These are phyloP conservation scores for Oikopleura vanhoeffeni DNA, from an alignment of 23 tunicate species.

Conservation along the genomic window DNA sequence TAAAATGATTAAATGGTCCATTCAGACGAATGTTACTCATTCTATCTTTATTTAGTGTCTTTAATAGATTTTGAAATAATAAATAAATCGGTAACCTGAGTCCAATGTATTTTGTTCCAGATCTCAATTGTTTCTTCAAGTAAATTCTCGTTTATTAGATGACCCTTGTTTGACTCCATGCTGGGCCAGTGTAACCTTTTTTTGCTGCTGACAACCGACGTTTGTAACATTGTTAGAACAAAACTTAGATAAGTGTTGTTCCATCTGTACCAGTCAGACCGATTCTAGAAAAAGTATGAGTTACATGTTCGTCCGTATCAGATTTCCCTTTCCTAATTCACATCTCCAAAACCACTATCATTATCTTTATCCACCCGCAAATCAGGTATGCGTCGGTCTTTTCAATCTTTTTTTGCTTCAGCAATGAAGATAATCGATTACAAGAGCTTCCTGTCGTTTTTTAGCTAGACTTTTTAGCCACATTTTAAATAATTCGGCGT, in stretches of 20 bases:
- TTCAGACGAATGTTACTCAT: not conserved
- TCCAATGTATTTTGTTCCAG: conserved; percentile 52
- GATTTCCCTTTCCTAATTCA: conserved; percentile 17
- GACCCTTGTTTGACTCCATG: conserved; percentile 38
- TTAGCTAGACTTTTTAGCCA: too few species aligned
- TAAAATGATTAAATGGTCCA: not conserved
- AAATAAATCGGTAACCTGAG: conserved; percentile 24
- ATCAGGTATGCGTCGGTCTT: too few species aligned
- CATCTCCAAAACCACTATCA: not conserved
- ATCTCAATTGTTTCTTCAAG: conserved; percentile 31
- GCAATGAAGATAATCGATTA: too few species aligned
- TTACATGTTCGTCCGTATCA: too few species aligned
- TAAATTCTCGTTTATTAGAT: conserved; percentile 23
- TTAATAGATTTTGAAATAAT: not conserved
- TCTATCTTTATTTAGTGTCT: not conserved
- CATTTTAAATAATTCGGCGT: too few species aligned
- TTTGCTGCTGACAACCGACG: conserved; percentile 16
- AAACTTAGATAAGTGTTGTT: conserved; percentile 31
- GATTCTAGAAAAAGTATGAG: conserved; percentile 52
- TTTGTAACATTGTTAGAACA: conserved; percentile 18
- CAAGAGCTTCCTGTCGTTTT: too few species aligned
- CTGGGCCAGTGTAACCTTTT: conserved; percentile 17
- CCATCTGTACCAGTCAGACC: conserved; percentile 36
- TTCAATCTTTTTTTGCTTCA: too few species aligned
- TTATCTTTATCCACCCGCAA: not conserved